These are phyloP conservation scores for Trachelus troglodyta DNA, from an alignment of 2,888 invertebrate genomes.

Conservation along the genomic window DNA sequence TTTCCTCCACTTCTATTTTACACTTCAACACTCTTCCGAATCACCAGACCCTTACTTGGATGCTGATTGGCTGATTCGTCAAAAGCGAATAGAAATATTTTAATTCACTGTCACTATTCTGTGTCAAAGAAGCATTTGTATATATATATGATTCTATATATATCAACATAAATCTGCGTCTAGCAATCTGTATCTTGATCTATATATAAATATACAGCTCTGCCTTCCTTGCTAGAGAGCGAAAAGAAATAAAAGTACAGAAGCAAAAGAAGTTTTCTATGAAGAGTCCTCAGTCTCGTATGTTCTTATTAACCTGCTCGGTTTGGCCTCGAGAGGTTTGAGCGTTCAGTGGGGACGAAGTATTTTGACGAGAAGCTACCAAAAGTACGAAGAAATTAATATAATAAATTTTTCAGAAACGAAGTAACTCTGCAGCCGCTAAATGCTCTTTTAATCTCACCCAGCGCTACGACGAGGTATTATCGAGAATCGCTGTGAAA, in stretches of 20 bases:
- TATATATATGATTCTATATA: too few relatives aligned
- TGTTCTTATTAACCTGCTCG: not conserved
- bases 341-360: not conserved
- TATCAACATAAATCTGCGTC: too few relatives aligned
- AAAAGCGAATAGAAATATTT: not conserved
- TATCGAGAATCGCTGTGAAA: not conserved
- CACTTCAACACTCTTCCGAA: not conserved
- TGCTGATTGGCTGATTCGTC: not conserved
- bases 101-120: not conserved
- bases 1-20: not conserved
- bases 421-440: not conserved
- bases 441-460: not conserved
- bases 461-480: not conserved
- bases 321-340: not conserved
- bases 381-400: conserved; percentile 14
- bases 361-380: not conserved
- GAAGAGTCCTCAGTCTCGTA: not conserved
- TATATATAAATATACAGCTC: too few relatives aligned
- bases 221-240: not conserved
- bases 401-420: conserved; percentile 10
- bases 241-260: not conserved
- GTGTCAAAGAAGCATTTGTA: too few relatives aligned
- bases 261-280: not conserved
- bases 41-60: not conserved
- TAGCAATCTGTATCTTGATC: too few relatives aligned